Evolutionary conservation across 2,113 vertebrate genomes (phyloP), one percentile per base, ranked within the genome.

Genomic region (Spea multiplicata): DNA sequence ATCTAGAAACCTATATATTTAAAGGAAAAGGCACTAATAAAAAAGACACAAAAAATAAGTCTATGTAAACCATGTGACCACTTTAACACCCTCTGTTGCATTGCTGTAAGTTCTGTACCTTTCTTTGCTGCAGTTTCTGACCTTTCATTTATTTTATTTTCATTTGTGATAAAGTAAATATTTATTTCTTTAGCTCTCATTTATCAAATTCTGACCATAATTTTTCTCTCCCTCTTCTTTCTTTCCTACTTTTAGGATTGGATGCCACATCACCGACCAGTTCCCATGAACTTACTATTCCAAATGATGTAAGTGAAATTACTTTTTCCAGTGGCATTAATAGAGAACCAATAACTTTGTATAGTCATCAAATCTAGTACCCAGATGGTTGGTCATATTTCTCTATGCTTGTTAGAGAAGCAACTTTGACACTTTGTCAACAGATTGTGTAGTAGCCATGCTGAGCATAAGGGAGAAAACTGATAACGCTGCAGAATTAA

Each of bases 271-370:
- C 91, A 88, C 90, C 93, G 87, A 93, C 94, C 87, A 95, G 91
- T 92, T 96, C 95, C 92, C 94, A 97, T 84, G 95, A 97, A 87
- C 91, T 97, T 91, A 95, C 93, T 84, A 95, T 97, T 91, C 95
- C 95, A 86, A 97, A 96, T 89, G 95, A 97, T 91, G 95, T 97
- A 94, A 96, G 95, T 93, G 81, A 81, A 85, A 82, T 46, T 30
- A 55, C 12, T 53, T 3, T 47, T 69, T 8, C 47, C n/a, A 9
- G 10, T 30, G 30, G 30, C 30, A 30, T 30, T 30, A 30, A 30
- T 30, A 30, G 30, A 30, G 30, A 30, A 30, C 30, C 30, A 2
- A 30, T 30, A 30, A 30, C 30, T 30, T 30, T 30, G 30, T 30
- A 30, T 30, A 30, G 30, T 30, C 30, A 30, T 30, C 30, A 30